Evolutionary conservation across 2,113 vertebrate genomes (phyloP).

Genomic region (Myrmophylax atrothorax): DNA sequence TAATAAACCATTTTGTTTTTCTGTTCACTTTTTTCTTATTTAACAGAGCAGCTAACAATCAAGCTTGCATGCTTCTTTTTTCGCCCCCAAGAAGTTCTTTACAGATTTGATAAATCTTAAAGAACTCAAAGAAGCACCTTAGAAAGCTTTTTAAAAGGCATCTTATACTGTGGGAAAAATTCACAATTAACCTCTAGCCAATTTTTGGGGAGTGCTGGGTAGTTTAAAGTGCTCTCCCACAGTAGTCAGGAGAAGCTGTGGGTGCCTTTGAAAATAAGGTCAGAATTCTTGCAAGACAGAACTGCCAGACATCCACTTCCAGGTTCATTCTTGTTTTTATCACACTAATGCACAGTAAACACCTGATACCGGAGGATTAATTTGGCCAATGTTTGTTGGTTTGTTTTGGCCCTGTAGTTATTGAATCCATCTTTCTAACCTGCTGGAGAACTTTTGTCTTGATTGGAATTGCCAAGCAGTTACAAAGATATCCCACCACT

Average conservation of each 20-base stretch:
- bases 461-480: constrained; percentile 38
- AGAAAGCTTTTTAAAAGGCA: background rate
- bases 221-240: background rate
- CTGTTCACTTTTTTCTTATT: background rate
- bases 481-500: constrained; percentile 47
- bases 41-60: background rate
- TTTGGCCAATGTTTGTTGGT: background rate
- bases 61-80: background rate
- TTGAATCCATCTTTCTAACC: constrained; percentile 47
- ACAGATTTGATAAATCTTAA: background rate
- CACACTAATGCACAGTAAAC: background rate
- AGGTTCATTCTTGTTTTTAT: background rate
- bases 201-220: background rate
- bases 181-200: background rate
- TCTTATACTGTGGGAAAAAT: background rate
- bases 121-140: background rate
- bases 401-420: background rate
- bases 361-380: background rate
- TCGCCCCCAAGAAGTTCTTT: background rate
- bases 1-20: background rate
- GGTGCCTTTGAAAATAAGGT: background rate
- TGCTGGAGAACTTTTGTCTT: constrained; percentile 58
- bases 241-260: background rate
- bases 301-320: background rate
- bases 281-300: background rate